phyloP scores from a whole-genome alignment of 2,888 invertebrate species.

The Limnephilus rhombicus region DNA sequence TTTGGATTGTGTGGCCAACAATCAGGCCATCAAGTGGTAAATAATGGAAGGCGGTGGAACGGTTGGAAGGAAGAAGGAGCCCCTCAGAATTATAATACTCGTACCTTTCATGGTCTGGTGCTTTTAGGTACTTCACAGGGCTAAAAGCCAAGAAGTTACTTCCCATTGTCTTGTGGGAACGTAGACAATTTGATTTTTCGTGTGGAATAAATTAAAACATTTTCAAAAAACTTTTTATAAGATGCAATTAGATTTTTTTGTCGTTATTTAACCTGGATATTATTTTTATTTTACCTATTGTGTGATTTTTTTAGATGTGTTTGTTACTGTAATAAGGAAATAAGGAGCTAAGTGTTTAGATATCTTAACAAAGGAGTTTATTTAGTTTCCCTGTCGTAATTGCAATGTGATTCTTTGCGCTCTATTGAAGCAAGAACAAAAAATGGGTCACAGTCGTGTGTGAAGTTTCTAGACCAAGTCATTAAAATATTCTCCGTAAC shows the following conservation, averaged over 20 bases:
- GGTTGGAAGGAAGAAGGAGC: slow-evolving; percentile 13
- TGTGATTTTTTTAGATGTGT: not conserved
- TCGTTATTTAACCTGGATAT: not conserved
- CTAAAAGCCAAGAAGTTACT: slow-evolving; percentile 15
- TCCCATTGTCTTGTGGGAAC: slow-evolving; percentile 50
- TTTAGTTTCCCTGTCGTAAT: not conserved
- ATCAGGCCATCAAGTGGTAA: slow-evolving; percentile 17
- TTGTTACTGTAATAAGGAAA: not conserved
- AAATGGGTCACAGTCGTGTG: not conserved
- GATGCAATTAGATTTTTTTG: not conserved
- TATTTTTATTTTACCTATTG: not conserved
- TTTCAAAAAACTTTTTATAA: not conserved
- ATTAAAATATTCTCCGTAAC: not conserved
- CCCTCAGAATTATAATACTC: not conserved
- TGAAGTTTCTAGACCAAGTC: not conserved
- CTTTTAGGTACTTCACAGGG: not conserved
- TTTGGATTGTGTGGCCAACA: slow-evolving; percentile 22
- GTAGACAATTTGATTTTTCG: not conserved
- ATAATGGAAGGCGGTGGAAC: not conserved
- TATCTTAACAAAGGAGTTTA: not conserved
- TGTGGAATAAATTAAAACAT: slow-evolving; percentile 31
- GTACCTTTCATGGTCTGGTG: slow-evolving; percentile 26
- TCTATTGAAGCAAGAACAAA: not conserved
- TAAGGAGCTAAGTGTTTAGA: not conserved
- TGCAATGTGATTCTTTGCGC: not conserved